Evolutionary conservation across 1,140 invertebrate species (phyloP), one percentile per base, ranked within the genome.

Genomic region (Penaeus japonicus): DNA sequence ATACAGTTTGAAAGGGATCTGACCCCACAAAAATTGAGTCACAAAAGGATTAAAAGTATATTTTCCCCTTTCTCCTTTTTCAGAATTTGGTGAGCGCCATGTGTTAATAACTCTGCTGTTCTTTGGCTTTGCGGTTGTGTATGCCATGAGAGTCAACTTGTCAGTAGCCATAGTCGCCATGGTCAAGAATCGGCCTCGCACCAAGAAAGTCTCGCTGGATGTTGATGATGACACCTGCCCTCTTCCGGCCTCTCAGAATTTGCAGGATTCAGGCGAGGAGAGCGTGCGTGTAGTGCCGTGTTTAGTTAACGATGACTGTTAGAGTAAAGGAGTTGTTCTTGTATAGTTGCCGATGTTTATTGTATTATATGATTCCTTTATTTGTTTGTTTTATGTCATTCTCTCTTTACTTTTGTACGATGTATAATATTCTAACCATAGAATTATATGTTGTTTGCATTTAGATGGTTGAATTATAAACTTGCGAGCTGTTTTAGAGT

Each of bases 101-200:
- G 79, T 59, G 15, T 53, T 87, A 2, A 82, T 87, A 65, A 54
- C 82, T 12, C 62, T 87, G 39, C 55, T 87, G 59, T 87, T 98
- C 92, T 94, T 97, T 91, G 97, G 97, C 47, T 97, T 98, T 95
- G 96, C 96, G 65, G 97, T 97, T 92, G 96, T 97, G 0, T 99
- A 99, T 93, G 95, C 98, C 83, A 97, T 99, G 96, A 93, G 98
- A 82, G 98, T 98, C 22, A 99, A 99, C 92, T 96, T 99, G 94
- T 98, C 97, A 4, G 97, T 99, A 54, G 98, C 98, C 20, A 98
- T 99, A 91, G 97, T 99, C 75, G 97, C 97, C 17, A 99, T 99
- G 98, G 97, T 98, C 2, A 92, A 96, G 7, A 93, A 30, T 39
- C 73, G 35, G 18, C 32, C 80, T 20, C 12, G 24, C 2, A 70